Evolutionary conservation across 2,888 invertebrate species (phyloP), one percentile per base, ranked within the genome.

Genomic region (Pemphredon lugubris): DNA sequence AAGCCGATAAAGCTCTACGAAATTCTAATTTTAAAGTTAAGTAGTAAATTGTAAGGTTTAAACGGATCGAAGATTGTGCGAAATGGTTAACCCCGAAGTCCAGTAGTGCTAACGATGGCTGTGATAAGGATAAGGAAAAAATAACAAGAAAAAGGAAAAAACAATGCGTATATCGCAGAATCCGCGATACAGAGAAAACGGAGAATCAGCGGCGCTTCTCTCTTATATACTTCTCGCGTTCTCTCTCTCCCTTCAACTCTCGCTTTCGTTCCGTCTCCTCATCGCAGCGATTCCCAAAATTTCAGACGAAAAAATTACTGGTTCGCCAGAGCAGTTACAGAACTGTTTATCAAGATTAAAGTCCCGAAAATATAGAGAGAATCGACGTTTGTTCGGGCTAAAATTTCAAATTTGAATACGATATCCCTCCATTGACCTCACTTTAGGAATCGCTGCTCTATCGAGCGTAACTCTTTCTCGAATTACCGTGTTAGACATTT

Each of bases 81-180:
- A 72, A 75, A 70, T 72, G 74, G 66, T 73, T 65, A 73, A 79
- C 65, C 66, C 73, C 60, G 72, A 81, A 77, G 77, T 83, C 67
- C 75, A 75, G 80, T 86, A 84, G 84, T 81, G 82, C 83, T 83
- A 86, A 85, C 68, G 78, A 86, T 86, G 86, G 85, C 86, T 86
- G 86, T 86, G 86, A 86, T 85, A 85, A 81, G 81, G 77, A 84
- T 85, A 85, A 82, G 72, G 73, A 69, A 65, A 32, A n/a, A 69
- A 69, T 67, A 68, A 60, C n/a, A 40, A 60, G 51, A 51, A 40
- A 37, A 11, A 57, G 40, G 13, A 30, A 39, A 47, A 11, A n/a
- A 60, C 42, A 60, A 42, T 45, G 37, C 42, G 32, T 13, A 60
- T 23, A 21, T 40, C 40, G 32, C 0, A 51, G 26, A 55, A 30